Base-by-base conservation (phyloP, 2,888 invertebrate species). In the Apoderus coryli region DNA sequence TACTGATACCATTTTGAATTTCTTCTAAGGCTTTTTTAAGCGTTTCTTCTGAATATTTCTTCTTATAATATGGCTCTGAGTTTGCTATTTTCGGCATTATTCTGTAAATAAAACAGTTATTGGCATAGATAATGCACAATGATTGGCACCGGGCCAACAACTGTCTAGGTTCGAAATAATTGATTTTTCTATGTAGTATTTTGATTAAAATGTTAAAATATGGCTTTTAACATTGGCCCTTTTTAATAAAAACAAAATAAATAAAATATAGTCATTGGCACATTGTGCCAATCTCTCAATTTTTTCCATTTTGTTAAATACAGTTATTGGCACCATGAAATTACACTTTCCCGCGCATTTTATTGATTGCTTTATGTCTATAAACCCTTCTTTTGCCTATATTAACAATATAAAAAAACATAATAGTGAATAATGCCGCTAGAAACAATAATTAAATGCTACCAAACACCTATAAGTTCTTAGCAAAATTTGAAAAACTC, bases 1-100 rank as follows among this genome's bases (percentile, higher is more conserved):
- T 29, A 19, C 29, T 7, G 9, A 22, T n/a, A 11, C 31, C 33
- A 28, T 38, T 27, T n/a, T 38, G 7, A 10, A 33, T 31, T 14
- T 23, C 31, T 15, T 38, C 29, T 25, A 32, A 22, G 3, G 34
- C 37, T 13, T 16, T 30, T 19, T 16, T 2, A 25, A 33, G 23
- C 4, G 27, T 13, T 15, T 14, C 22, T 26, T 31, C 30, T 10
- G 29, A 11, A 30, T 28, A 28, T 23, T 32, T 27, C 16, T 30
- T 19, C 19, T 19, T 27, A 10, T 26, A 26, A 10, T 24, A 24
- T 13, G 27, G 27, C 27, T 13, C 7, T 26, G 27, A 26, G 27
- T 4, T 13, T 13, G 27, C 27, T 26, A 26, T 14, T 14, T 26
- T 26, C 27, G 15, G 15, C 27, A 26, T 26, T 26, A 26, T 26